Evolutionary conservation across 2,797 vertebrate genomes (phyloP).

Genomic region (Alcedo quadribrachys): DNA sequence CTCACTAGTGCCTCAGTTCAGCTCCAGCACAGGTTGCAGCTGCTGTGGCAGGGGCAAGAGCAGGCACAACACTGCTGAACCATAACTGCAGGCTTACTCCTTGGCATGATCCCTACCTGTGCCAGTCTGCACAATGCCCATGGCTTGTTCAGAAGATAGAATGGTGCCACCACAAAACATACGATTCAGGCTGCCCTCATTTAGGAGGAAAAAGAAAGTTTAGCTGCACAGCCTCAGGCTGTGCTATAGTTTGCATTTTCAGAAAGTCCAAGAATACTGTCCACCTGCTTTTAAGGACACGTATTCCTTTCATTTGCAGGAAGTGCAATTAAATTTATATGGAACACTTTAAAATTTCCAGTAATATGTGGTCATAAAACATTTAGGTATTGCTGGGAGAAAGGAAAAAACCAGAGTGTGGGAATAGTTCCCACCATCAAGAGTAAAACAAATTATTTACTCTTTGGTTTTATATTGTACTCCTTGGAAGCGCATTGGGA

Average conservation of each 20-base stretch:
- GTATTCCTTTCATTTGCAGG: background rate
- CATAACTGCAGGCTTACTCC: background rate
- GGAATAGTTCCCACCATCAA: background rate
- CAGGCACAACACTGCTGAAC: background rate
- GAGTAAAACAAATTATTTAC: background rate
- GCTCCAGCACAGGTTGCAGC: background rate
- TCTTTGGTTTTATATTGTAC: background rate
- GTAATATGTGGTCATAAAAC: conserved; percentile 16
- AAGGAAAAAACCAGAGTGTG: background rate
- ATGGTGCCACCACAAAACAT: background rate
- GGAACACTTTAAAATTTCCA: background rate
- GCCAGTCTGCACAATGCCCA: background rate
- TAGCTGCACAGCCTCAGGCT: background rate
- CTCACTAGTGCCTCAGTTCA: background rate
- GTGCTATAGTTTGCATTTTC: background rate
- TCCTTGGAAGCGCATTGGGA: background rate
- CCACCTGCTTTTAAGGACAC: background rate
- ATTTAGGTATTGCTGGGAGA: conserved; percentile 1
- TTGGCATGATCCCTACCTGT: background rate
- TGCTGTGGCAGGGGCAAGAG: rapidly evolving
- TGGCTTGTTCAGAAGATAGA: background rate
- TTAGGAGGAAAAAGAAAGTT: background rate
- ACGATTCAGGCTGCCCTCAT: background rate
- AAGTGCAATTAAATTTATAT: background rate
- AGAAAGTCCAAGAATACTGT: background rate